Conservation (phyloP, 2,888 invertebrate species). For the Caradrina kadenii region DNA sequence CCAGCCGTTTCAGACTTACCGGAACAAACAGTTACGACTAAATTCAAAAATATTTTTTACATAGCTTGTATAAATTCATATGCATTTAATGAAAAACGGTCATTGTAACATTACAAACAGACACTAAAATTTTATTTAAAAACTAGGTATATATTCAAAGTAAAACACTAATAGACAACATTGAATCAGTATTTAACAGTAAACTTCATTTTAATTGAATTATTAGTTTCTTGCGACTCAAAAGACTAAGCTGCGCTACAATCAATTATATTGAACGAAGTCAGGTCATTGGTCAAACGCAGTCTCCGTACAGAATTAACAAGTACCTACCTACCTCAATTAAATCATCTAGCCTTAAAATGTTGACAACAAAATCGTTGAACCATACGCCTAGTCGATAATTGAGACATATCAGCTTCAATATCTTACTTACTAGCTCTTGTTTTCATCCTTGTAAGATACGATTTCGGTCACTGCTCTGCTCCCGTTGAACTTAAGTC, state of each 20-base stretch:
- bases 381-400: neutral
- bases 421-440: slow-evolving; percentile 5
- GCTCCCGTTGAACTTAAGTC: no score
- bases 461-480: no score
- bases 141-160: neutral
- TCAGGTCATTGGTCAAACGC: slow-evolving; percentile 25
- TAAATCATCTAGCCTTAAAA: slow-evolving; percentile 16
- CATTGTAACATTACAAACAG: no score
- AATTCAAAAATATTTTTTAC: no score
- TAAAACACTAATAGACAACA: neutral
- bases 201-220: neutral
- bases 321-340: neutral
- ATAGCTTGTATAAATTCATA: no score
- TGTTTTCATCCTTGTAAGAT: no score
- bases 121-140: no score
- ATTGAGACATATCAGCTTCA: slow-evolving; percentile 30
- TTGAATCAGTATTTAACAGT: neutral
- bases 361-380: slow-evolving; percentile 20
- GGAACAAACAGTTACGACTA: no score
- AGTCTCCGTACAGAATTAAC: neutral
- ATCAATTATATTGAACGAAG: slow-evolving; percentile 11
- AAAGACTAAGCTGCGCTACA: neutral
- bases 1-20: no score
- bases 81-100: no score
- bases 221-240: neutral